These are phyloP conservation scores for Lophura nycthemera DNA, from an alignment of 2,113 vertebrate species.

Conservation along the genomic window DNA sequence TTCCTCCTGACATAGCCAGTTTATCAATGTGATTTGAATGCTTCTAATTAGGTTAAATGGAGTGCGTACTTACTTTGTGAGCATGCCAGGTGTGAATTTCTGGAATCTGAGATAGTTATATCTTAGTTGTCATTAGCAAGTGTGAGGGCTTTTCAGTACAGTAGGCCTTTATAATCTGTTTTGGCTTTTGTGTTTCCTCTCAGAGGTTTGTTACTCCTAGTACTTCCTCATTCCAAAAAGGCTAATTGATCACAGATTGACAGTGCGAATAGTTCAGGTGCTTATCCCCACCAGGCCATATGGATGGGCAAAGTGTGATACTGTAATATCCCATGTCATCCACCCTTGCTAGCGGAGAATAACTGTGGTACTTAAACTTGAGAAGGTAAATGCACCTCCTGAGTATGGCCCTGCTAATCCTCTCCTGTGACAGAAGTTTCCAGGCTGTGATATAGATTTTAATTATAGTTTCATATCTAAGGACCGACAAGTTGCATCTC, in stretches of 20 bases:
- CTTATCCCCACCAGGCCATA: neutral
- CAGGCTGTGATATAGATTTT: neutral
- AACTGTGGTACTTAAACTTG: neutral
- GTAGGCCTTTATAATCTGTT: neutral
- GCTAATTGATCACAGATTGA: neutral
- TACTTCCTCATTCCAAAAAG: neutral
- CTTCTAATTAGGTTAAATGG: neutral
- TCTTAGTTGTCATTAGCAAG: neutral
- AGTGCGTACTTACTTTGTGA: neutral
- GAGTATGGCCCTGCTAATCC: neutral
- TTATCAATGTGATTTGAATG: neutral
- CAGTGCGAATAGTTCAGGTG: neutral
- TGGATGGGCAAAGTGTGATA: neutral
- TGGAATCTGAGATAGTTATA: neutral
- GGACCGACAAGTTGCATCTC: neutral
- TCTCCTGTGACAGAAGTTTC: neutral
- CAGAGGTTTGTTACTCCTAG: neutral
- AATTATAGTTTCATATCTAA: neutral
- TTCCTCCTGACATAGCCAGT: neutral
- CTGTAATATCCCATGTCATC: neutral
- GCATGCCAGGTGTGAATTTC: neutral
- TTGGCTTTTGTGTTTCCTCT: neutral
- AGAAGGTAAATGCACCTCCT: neutral
- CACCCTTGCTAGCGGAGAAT: neutral
- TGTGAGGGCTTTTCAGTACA: neutral